These are phyloP conservation scores for Acromyrmex heyeri DNA, from an alignment of 1,140 invertebrate species.

Conservation along the genomic window DNA sequence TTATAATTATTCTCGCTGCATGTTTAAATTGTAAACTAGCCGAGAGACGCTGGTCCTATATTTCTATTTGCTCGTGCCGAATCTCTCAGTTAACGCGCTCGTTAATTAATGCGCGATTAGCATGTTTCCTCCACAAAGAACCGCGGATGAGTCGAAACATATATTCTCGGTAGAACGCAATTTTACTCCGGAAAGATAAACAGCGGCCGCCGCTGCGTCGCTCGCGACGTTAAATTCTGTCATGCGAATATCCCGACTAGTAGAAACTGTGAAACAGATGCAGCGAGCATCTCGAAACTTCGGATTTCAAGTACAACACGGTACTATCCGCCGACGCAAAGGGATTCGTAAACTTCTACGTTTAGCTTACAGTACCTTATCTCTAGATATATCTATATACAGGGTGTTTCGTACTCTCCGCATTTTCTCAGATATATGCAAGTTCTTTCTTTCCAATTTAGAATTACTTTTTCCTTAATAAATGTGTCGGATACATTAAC, in stretches of 20 bases:
- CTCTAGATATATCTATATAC: constrained; percentile 37
- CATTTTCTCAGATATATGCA: neutral
- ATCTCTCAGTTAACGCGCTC: constrained; percentile 7
- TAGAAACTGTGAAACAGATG: constrained; percentile 56
- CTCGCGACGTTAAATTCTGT: constrained; percentile 53
- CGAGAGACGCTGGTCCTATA: neutral
- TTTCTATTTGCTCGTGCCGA: neutral
- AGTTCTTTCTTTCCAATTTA: neutral
- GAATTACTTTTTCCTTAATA: neutral
- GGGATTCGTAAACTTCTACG: constrained; percentile 58
- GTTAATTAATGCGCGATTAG: constrained; percentile 53
- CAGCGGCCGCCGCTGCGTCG: constrained; percentile 31
- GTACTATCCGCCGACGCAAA: constrained; percentile 58
- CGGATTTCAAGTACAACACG: constrained; percentile 59
- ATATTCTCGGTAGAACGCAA: constrained; percentile 44
- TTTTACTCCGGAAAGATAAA: constrained; percentile 61
- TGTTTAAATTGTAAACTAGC: constrained; percentile 1
- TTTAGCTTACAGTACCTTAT: constrained; percentile 51
- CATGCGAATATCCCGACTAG: constrained; percentile 60
- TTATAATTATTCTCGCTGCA: neutral
- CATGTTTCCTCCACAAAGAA: constrained; percentile 9
- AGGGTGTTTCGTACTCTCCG: neutral
- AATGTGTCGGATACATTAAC: neutral
- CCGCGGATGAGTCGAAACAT: constrained; percentile 1
- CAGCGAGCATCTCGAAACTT: constrained; percentile 59